phyloP scores from a whole-genome alignment of 2,797 vertebrate genomes.

The Microctenopoma lineatum region DNA sequence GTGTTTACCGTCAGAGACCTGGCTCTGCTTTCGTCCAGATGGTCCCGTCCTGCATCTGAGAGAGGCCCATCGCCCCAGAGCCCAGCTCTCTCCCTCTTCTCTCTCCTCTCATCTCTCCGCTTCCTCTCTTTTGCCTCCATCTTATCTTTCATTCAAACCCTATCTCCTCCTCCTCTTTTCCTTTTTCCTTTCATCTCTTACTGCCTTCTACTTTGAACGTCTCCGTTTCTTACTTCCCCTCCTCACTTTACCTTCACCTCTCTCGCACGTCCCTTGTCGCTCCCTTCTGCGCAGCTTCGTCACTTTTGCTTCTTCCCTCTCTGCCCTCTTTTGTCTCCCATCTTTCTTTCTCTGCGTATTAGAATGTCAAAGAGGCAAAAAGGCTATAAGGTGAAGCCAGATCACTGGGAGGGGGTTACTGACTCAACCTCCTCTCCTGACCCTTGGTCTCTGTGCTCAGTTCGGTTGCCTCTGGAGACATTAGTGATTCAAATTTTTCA shows the following conservation, averaged over 20 bases:
- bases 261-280: slow-evolving; percentile 13
- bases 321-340: slow-evolving; percentile 25
- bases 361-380: slow-evolving; percentile 47
- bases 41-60: slow-evolving; percentile 76
- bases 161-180: slow-evolving; percentile 49
- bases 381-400: slow-evolving; percentile 49
- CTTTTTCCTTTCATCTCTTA: slow-evolving; percentile 58
- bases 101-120: slow-evolving; percentile 55
- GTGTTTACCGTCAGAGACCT: slow-evolving; percentile 78
- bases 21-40: slow-evolving; percentile 78
- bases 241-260: slow-evolving; percentile 20
- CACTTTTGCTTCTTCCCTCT: slow-evolving; percentile 23
- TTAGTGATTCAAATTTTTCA: slow-evolving; percentile 68
- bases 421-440: slow-evolving; percentile 51
- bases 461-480: slow-evolving; percentile 59
- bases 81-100: slow-evolving; percentile 51
- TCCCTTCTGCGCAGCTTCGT: slow-evolving; percentile 15
- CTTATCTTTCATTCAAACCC: slow-evolving; percentile 62
- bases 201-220: slow-evolving; percentile 57
- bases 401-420: slow-evolving; percentile 40
- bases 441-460: slow-evolving; percentile 44
- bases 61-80: slow-evolving; percentile 62
- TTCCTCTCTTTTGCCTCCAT: slow-evolving; percentile 54
- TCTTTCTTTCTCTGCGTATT: slow-evolving; percentile 27
- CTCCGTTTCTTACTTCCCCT: slow-evolving; percentile 31